These are phyloP conservation scores for Hyalella azteca DNA, from an alignment of 2,888 invertebrate species.

Conservation along the genomic window DNA sequence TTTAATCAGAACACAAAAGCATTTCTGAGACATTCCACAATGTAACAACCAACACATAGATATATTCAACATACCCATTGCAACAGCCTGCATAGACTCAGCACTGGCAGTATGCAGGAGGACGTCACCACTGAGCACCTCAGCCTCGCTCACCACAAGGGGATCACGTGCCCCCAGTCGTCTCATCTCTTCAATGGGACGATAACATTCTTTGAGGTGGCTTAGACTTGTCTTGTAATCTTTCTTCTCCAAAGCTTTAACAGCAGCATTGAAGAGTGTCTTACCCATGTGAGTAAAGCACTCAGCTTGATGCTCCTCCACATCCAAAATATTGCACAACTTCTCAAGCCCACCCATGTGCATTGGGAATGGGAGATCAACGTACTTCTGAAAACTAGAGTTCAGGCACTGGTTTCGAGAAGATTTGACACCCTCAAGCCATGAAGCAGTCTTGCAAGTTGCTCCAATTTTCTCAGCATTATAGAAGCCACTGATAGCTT, in stretches of 20 bases:
- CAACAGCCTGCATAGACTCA: slow-evolving; percentile 10
- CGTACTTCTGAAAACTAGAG: neutral
- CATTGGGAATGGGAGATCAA: neutral
- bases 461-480: neutral
- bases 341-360: neutral
- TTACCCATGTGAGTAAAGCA: neutral
- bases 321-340: neutral
- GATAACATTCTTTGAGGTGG: neutral
- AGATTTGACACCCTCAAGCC: neutral
- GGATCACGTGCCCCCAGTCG: neutral
- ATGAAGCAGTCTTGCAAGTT: neutral
- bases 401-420: neutral
- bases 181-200: neutral
- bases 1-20: too few species aligned
- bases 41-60: too few species aligned
- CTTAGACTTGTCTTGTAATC: neutral
- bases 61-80: neutral
- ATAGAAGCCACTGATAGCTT: neutral
- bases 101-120: neutral
- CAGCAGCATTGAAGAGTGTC: neutral
- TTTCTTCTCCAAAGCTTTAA: neutral
- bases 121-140: neutral
- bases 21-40: too few species aligned
- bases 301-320: neutral
- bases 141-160: neutral